phyloP scores from a whole-genome alignment of 1,140 invertebrate genomes.

The Pogonomyrmex barbatus region DNA sequence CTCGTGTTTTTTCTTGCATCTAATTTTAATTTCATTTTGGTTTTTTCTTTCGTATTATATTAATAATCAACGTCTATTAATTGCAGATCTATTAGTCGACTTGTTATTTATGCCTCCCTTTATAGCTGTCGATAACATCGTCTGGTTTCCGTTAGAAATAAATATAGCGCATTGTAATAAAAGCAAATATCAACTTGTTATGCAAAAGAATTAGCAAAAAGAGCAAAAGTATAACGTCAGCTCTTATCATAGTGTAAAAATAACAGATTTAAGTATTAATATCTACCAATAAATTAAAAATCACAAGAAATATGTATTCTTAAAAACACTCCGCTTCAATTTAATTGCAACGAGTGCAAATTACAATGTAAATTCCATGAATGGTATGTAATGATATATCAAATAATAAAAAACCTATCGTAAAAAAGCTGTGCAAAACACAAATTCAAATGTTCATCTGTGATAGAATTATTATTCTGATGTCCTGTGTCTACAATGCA shows the following conservation, averaged over 20 bases:
- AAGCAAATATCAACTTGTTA: constrained; percentile 53
- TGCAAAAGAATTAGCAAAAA: constrained; percentile 39
- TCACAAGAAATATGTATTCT: background rate
- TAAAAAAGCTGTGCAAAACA: background rate
- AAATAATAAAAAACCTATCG: background rate
- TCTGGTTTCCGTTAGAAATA: constrained; percentile 16
- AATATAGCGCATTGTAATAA: constrained; percentile 41
- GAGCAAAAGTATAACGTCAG: background rate
- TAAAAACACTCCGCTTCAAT: background rate
- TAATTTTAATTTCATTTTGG: constrained; percentile 6
- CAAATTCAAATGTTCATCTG: too few relatives aligned
- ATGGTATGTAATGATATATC: background rate
- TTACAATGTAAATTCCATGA: background rate
- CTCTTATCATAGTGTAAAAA: constrained; percentile 33
- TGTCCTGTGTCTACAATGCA: background rate
- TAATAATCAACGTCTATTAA: constrained; percentile 51
- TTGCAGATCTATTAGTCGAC: background rate
- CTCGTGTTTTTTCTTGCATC: background rate
- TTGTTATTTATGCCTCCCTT: constrained; percentile 43
- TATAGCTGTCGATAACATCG: constrained; percentile 7
- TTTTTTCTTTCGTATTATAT: constrained; percentile 26
- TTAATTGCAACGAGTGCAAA: background rate
- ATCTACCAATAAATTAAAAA: constrained; percentile 20
- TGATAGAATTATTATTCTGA: background rate
- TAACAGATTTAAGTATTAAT: constrained; percentile 49